A percentile compares a stretch with the other conserved stretches of the same genome.
phyloP scores from a whole-genome alignment of 2,888 invertebrate species.

The Biston betularia region DNA sequence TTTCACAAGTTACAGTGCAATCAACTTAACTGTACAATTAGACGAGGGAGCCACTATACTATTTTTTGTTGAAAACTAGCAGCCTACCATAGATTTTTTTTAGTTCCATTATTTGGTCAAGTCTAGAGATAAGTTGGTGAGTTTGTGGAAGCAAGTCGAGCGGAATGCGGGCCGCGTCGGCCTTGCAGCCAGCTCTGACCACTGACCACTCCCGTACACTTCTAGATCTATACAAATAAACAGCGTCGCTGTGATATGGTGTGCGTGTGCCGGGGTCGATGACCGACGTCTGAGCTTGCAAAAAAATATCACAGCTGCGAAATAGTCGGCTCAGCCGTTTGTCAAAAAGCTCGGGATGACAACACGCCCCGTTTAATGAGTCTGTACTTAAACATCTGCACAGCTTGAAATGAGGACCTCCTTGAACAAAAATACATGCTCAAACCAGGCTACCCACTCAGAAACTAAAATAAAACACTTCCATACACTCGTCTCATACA shows the following conservation, averaged over 20 bases:
- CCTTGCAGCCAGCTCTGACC: constrained; percentile 82
- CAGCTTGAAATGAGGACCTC: constrained; percentile 9
- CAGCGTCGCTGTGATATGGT: constrained; percentile 57
- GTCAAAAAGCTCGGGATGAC: constrained; percentile 23
- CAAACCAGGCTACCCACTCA: not conserved
- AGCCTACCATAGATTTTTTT: not conserved
- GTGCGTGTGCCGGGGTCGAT: constrained; percentile 58
- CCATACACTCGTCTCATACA: not conserved
- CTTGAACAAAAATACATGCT: constrained; percentile 6
- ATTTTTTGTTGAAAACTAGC: constrained; percentile 40
- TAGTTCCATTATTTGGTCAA: not conserved
- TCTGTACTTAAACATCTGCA: constrained; percentile 11
- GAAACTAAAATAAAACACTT: not conserved
- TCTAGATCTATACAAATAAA: constrained; percentile 64
- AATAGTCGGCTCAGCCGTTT: constrained; percentile 23
- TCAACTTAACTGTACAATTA: not conserved
- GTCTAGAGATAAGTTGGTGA: not conserved
- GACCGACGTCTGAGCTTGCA: constrained; percentile 55
- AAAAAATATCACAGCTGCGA: constrained; percentile 40
- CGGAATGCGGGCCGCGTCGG: constrained; percentile 80
- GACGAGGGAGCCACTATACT: not conserved
- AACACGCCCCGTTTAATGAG: constrained; percentile 14
- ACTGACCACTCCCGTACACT: constrained; percentile 79
- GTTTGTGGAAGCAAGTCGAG: constrained; percentile 59
- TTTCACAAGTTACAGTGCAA: constrained; percentile 68